Base-by-base conservation (phyloP, 2,888 invertebrate species). In the Branchellion lobata region DNA sequence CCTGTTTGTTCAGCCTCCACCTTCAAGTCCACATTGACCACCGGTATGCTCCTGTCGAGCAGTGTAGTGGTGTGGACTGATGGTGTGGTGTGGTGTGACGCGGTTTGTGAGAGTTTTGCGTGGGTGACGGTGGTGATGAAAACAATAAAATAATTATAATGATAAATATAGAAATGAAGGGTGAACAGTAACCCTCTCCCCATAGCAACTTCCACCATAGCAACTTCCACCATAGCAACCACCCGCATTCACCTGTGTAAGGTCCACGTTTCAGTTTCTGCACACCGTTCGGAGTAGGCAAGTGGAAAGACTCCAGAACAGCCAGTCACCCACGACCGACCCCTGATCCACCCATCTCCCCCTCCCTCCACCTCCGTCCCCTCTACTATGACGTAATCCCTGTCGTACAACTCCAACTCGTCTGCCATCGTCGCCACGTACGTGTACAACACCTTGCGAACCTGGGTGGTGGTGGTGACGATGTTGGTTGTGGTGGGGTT, bases 201-300 rank as follows among this genome's bases (percentile, higher is more conserved):
- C 40, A 40, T 40, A 40, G 5, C 40, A 5, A 40, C 5, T 40
- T 8, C 8, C 14, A 40, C 40, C 40, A 40, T 14, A 5, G 40
- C 40, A 5, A 40, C 40, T 40, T 8, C 40, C 40, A 40, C 14
- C 40, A 40, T 14, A 5, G 14, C 14, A 5, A 40, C 14, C 40
- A 40, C 14, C 40, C 5, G 5, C 40, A 40, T 40, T 40, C 40
- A 88, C 87, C 86, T 91, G 84, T 95, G 95, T 77, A 95, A 87
- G 21, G 94, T 94, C 95, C 95, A 95, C 1, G 94, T 93, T 88
- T 94, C 94, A 0, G 94, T 93, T 86, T 95, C 94, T 0, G 94
- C 92, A 0, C 93, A 93, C 69, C 93, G 90, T 85, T 92, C 91
- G 0, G 94, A 93, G 85, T 93, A 94, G 86, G 93, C 92, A 71